Evolutionary conservation across 92 coral and sea anemone species (phyloP).

Genomic region (Phenganax subtilis): DNA sequence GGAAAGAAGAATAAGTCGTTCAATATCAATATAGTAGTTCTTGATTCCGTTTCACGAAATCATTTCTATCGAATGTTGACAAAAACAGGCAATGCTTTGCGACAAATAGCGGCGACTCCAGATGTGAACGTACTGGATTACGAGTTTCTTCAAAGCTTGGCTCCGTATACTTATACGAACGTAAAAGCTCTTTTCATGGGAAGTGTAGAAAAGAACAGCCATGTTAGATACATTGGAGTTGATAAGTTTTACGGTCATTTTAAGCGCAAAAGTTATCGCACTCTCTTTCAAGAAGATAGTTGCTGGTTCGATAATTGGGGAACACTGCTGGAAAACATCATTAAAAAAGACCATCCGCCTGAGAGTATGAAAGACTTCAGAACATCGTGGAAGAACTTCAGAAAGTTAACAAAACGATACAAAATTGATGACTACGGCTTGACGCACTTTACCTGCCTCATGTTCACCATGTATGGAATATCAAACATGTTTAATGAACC

Average conservation of each 20-base stretch:
- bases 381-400: constrained; percentile 55
- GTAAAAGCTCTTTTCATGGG: constrained; percentile 68
- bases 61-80: constrained; percentile 72
- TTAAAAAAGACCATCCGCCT: constrained; percentile 59
- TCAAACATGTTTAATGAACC: constrained; percentile 77
- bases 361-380: constrained; percentile 47
- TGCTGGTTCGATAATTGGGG: constrained; percentile 97
- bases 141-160: constrained; percentile 66
- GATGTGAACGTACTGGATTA: constrained; percentile 57
- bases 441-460: constrained; percentile 69
- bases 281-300: constrained; percentile 84
- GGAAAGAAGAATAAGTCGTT: constrained; percentile 7
- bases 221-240: constrained; percentile 51
- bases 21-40: constrained; percentile 58
- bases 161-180: constrained; percentile 59
- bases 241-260: constrained; percentile 53
- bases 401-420: constrained; percentile 38
- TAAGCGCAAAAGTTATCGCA: constrained; percentile 66
- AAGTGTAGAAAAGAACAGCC: neutral
- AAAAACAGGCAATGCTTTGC: constrained; percentile 47
- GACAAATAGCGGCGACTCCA: constrained; percentile 41
- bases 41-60: constrained; percentile 69
- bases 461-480: constrained; percentile 60
- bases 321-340: constrained; percentile 66
- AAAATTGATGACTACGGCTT: constrained; percentile 75